phyloP scores from a whole-genome alignment of 2,797 vertebrate genomes.

The Sphenopsis melanotis region DNA sequence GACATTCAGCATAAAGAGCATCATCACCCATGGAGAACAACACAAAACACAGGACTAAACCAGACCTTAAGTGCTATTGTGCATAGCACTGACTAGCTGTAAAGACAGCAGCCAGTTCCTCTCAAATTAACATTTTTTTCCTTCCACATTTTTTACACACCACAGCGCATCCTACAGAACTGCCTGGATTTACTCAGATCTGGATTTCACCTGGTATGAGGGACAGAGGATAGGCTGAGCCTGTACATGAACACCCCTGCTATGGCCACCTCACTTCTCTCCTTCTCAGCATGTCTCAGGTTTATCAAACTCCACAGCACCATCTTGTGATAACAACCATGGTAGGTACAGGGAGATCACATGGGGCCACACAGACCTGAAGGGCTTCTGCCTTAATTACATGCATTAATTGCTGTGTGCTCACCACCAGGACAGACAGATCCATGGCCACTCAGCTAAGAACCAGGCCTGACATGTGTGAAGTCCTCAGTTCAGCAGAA shows the following conservation, averaged over 20 bases:
- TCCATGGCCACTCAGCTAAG: background rate
- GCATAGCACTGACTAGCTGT: background rate
- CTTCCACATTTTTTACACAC: background rate
- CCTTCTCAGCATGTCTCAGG: background rate
- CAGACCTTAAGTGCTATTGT: background rate
- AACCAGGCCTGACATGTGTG: background rate
- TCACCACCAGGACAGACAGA: background rate
- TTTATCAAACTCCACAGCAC: slow-evolving; percentile 39
- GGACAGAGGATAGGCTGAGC: background rate
- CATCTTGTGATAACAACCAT: slow-evolving; percentile 42
- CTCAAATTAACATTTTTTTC: background rate
- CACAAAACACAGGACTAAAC: background rate
- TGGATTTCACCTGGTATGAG: rapidly evolving
- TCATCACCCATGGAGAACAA: rapidly evolving
- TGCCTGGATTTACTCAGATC: background rate
- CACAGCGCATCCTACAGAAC: background rate
- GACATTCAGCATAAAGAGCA: background rate
- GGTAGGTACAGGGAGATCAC: background rate
- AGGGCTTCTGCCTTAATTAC: background rate
- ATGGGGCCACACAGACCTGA: background rate
- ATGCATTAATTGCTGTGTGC: rapidly evolving
- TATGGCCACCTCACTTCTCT: background rate
- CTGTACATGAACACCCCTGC: background rate
- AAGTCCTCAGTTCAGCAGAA: background rate
- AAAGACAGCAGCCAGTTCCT: background rate